Evolutionary conservation across 2,113 vertebrate genomes (phyloP).

Genomic region (Phaetusa simplex): DNA sequence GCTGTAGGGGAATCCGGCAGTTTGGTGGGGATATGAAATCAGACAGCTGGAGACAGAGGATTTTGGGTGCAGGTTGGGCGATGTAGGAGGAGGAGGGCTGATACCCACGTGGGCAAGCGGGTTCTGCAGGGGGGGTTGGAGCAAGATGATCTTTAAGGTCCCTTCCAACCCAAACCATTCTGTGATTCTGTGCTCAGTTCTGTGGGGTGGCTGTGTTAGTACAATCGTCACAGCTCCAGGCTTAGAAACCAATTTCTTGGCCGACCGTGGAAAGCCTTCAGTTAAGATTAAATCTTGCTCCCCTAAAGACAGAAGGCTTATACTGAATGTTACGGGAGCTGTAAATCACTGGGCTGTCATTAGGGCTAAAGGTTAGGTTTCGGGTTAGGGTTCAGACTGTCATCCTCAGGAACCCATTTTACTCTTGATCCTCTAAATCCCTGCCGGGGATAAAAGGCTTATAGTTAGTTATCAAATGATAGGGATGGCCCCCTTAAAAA

Average conservation of each 20-base stretch:
- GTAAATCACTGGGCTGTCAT: background rate
- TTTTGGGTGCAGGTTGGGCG: background rate
- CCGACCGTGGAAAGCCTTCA: background rate
- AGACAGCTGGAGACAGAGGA: accelerated
- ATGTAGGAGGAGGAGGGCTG: accelerated
- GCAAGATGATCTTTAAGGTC: background rate
- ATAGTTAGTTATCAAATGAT: background rate
- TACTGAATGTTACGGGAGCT: background rate
- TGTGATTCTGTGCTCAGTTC: background rate
- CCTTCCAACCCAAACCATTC: background rate
- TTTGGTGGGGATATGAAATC: accelerated
- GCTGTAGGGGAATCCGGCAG: background rate
- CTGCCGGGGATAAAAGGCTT: background rate
- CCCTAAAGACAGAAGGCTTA: background rate
- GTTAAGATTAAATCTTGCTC: background rate
- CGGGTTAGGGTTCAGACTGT: background rate
- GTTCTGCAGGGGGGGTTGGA: no score
- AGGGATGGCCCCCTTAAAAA: background rate
- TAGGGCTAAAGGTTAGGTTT: background rate
- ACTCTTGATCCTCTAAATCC: conserved; percentile 7
- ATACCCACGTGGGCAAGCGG: accelerated
- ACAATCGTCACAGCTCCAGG: background rate
- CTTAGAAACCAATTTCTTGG: background rate
- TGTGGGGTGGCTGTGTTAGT: accelerated
- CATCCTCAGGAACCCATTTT: conserved; percentile 2